A percentile compares a stretch with the other conserved stretches of the same genome.
These are phyloP conservation scores for Myoxocephalus aenaeus DNA, from an alignment of 2,797 vertebrate species.

Conservation along the genomic window DNA sequence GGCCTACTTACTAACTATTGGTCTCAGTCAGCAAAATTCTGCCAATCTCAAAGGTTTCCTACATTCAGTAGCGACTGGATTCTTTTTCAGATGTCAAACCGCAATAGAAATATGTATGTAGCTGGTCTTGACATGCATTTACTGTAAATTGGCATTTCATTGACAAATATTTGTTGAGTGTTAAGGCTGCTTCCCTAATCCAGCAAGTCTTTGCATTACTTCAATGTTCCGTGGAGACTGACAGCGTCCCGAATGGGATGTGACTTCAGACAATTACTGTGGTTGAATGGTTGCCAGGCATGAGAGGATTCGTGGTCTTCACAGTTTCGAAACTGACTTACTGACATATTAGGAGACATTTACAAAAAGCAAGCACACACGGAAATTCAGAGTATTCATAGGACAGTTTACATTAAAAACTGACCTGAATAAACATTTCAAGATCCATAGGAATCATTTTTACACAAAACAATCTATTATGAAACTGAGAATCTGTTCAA, in stretches of 20 bases:
- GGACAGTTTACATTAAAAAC: not conserved
- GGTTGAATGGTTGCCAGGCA: not conserved
- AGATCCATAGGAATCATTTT: no score
- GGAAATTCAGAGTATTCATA: no score
- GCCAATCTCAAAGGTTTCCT: not conserved
- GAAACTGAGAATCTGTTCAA: not conserved
- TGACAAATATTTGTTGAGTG: constrained; percentile 4
- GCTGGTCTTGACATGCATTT: not conserved
- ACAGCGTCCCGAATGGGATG: constrained; percentile 5
- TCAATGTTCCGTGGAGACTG: constrained; percentile 12
- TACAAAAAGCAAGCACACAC: not conserved
- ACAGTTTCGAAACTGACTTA: not conserved
- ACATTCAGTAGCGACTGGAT: not conserved
- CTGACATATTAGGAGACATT: not conserved
- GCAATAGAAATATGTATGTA: not conserved
- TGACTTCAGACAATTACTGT: constrained; percentile 15
- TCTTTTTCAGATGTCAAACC: not conserved
- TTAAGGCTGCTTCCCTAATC: not conserved
- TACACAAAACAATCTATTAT: not conserved
- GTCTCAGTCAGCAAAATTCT: not conserved
- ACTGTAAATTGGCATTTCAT: not conserved
- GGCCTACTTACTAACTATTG: not conserved
- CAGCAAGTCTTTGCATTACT: constrained; percentile 20
- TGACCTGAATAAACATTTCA: not conserved
- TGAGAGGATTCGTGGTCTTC: not conserved